These are phyloP conservation scores for Eurytoma adleriae DNA, from an alignment of 2,888 invertebrate species.

Conservation along the genomic window DNA sequence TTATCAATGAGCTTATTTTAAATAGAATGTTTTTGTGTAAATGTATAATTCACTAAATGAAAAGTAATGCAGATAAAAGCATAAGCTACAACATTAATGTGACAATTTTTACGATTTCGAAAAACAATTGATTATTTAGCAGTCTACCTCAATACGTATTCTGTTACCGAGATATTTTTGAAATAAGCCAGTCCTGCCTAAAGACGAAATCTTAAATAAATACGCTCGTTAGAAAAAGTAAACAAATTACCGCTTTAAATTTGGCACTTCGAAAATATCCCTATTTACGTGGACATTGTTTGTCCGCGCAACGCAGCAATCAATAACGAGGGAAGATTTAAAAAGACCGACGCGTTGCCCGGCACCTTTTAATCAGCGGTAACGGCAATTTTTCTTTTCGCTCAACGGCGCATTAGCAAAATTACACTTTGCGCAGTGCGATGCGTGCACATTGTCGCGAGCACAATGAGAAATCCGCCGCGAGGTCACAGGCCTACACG, in stretches of 20 bases:
- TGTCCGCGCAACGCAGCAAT: background rate
- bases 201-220: background rate
- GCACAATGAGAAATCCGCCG: background rate
- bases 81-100: too few species aligned
- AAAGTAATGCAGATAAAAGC: too few species aligned
- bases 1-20: too few species aligned
- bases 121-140: too few species aligned
- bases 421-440: too few species aligned
- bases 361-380: background rate
- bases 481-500: background rate
- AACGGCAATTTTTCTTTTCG: background rate
- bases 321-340: background rate
- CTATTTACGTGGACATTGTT: background rate
- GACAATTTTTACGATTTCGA: too few species aligned
- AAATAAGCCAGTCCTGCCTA: background rate
- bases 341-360: background rate
- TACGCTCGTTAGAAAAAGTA: background rate
- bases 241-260: conserved; percentile 5
- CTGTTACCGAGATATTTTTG: too few species aligned
- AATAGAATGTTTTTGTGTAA: too few species aligned
- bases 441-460: background rate
- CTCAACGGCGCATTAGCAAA: background rate
- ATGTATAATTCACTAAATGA: too few species aligned
- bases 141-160: too few species aligned
- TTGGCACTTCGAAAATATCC: conserved; percentile 1